A percentile compares a stretch with the other conserved stretches of the same genome.
These are phyloP conservation scores for Ephialtes manifestator DNA, from an alignment of 2,888 invertebrate genomes.

Conservation along the genomic window DNA sequence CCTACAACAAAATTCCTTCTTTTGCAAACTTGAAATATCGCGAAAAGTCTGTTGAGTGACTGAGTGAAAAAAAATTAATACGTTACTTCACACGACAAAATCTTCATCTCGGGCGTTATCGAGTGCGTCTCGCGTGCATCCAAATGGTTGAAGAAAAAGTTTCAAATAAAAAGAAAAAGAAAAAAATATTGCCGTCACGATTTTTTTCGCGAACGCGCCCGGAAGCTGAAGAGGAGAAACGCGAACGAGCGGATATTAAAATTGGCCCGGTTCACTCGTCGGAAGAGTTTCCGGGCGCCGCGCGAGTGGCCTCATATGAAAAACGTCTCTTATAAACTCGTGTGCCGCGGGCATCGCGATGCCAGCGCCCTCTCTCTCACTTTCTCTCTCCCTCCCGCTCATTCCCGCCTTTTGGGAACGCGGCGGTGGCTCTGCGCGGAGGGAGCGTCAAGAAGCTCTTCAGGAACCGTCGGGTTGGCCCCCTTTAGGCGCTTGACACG, in stretches of 20 bases:
- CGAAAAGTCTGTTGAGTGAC: slow-evolving; percentile 9
- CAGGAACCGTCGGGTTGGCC: not conserved
- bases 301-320: slow-evolving; percentile 61
- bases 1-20: not conserved
- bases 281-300: slow-evolving; percentile 60
- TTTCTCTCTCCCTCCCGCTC: not conserved
- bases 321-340: slow-evolving; percentile 46
- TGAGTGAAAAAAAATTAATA: slow-evolving; percentile 27
- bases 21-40: not conserved
- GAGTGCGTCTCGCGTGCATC: slow-evolving; percentile 43
- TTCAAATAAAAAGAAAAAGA: not conserved
- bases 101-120: slow-evolving; percentile 60
- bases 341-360: slow-evolving; percentile 53
- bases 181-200: slow-evolving; percentile 30
- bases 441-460: slow-evolving; percentile 55
- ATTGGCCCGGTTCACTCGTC: slow-evolving; percentile 62
- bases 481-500: slow-evolving; percentile 70
- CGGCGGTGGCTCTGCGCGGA: slow-evolving; percentile 43
- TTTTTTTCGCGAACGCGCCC: slow-evolving; percentile 46
- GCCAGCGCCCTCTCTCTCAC: slow-evolving; percentile 19
- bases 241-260: slow-evolving; percentile 56
- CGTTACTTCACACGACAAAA: slow-evolving; percentile 51
- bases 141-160: slow-evolving; percentile 10
- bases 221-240: slow-evolving; percentile 26
- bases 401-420: slow-evolving; percentile 48